Evolutionary conservation across 2,888 invertebrate genomes (phyloP).

Genomic region (Aricia artaxerxes): DNA sequence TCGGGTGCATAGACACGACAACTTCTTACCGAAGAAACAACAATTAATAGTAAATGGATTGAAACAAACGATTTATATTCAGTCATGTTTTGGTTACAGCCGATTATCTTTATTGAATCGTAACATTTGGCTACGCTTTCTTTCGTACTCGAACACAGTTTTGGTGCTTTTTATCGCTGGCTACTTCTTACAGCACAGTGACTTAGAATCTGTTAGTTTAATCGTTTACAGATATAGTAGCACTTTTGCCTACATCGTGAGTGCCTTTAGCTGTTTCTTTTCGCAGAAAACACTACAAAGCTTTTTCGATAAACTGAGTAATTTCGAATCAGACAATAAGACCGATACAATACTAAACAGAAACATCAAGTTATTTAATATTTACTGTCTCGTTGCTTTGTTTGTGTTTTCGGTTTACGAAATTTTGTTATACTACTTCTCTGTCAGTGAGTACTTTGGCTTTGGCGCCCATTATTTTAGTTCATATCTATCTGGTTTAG

Average conservation of each 20-base stretch:
- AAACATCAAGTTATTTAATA: not conserved
- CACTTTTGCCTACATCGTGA: not conserved
- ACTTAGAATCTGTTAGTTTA: not conserved
- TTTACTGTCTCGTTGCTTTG: not conserved
- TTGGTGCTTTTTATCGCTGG: not conserved
- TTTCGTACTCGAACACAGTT: not conserved
- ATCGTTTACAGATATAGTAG: not conserved
- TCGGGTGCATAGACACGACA: not conserved
- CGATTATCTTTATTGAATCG: not conserved
- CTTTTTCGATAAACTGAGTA: not conserved
- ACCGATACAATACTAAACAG: not conserved
- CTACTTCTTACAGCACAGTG: conserved; percentile 2
- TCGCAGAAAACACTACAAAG: not conserved
- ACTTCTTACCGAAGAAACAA: not conserved
- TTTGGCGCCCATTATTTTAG: not conserved
- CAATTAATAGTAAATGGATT: not conserved
- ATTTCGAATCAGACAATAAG: not conserved
- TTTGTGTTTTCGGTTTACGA: not conserved
- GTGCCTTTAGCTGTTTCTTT: not conserved
- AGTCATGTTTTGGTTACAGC: conserved; percentile 2
- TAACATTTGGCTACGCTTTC: not conserved
- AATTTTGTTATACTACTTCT: not conserved
- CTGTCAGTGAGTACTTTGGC: not conserved
- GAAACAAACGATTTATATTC: not conserved
- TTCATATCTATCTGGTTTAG: not conserved